A percentile compares a stretch with the other conserved stretches of the same genome.
Conservation (phyloP, 2,888 invertebrate species). For the Lasius platythorax region DNA sequence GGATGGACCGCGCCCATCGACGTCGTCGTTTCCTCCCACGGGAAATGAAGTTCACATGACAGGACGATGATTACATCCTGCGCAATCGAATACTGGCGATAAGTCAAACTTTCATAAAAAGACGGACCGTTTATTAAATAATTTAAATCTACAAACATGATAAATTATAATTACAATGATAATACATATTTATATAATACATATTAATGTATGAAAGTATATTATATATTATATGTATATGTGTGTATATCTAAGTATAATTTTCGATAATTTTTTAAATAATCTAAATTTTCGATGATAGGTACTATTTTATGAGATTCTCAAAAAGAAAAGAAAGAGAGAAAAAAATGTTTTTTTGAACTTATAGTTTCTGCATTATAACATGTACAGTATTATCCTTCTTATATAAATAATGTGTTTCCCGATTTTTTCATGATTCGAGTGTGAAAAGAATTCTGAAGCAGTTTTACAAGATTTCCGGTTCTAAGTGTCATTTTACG, state of each 20-base stretch:
- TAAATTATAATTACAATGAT: neutral
- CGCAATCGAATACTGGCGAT: slow-evolving; percentile 11
- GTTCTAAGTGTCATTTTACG: slow-evolving; percentile 29
- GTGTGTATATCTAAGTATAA: neutral
- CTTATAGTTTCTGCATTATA: slow-evolving; percentile 4
- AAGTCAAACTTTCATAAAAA: neutral
- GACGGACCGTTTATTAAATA: slow-evolving; percentile 16
- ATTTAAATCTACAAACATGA: neutral
- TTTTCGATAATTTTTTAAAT: neutral
- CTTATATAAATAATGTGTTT: neutral
- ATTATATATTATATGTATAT: no score
- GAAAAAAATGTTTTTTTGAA: neutral
- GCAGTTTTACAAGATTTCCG: slow-evolving; percentile 16
- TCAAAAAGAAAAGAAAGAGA: neutral
- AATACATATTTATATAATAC: neutral
- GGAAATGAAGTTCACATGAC: slow-evolving; percentile 49
- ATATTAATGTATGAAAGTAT: neutral
- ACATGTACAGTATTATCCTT: neutral
- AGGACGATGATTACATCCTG: slow-evolving; percentile 46
- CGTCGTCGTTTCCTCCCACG: slow-evolving; percentile 31
- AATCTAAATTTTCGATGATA: neutral
- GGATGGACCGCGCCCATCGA: slow-evolving; percentile 26
- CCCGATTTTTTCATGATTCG: neutral
- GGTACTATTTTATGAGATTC: neutral
- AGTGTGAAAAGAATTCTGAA: slow-evolving; percentile 10